phyloP scores from a whole-genome alignment of 2,113 vertebrate species.

The Stomatorhinus ivindoensis region DNA sequence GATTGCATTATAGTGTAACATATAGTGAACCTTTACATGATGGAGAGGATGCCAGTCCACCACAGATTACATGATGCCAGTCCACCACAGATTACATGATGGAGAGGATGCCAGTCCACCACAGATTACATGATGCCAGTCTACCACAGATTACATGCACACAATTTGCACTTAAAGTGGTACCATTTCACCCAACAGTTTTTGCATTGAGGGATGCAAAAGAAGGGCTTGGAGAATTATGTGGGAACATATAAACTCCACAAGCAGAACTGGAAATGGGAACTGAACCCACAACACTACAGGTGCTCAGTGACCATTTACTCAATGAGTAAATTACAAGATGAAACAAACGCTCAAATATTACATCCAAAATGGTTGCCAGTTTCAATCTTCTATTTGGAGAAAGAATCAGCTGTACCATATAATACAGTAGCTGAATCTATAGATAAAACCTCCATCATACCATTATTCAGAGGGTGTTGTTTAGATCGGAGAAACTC shows the following conservation, averaged over 20 bases:
- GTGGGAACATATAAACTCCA: neutral
- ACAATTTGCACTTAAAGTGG: neutral
- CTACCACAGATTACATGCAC: neutral
- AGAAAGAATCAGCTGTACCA: neutral
- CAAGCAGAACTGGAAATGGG: neutral
- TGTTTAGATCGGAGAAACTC: neutral
- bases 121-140: too few relatives aligned
- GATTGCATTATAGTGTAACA: neutral
- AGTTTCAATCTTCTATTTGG: neutral
- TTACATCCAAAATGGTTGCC: neutral
- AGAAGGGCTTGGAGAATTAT: neutral
- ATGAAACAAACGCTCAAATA: neutral
- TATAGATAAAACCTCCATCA: neutral
- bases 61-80: too few relatives aligned
- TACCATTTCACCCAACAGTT: neutral
- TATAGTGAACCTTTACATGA: neutral
- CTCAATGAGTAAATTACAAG: neutral
- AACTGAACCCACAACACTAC: neutral
- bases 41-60: neutral
- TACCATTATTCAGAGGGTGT: neutral
- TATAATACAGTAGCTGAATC: neutral
- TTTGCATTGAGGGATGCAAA: neutral
- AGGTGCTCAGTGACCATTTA: neutral
- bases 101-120: too few relatives aligned
- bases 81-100: too few relatives aligned